phyloP scores from a whole-genome alignment of 2,888 invertebrate species.

The Perdita meconis region DNA sequence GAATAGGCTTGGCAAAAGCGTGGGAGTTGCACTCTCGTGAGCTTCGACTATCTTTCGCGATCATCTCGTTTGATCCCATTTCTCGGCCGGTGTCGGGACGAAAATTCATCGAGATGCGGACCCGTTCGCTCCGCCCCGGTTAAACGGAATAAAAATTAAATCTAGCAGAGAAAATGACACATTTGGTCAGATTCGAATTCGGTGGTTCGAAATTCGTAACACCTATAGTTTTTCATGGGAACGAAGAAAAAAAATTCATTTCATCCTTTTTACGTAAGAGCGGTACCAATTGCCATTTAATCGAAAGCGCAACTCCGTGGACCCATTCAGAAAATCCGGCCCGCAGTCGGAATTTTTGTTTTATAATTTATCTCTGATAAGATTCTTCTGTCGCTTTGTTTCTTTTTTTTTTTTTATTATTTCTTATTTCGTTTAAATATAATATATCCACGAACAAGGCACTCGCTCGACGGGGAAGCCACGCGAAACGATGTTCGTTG shows the following conservation, averaged over 20 bases:
- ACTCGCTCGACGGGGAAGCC: conserved; percentile 79
- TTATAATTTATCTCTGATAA: conserved; percentile 60
- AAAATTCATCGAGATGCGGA: neutral
- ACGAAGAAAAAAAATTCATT: conserved; percentile 9
- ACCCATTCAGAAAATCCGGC: conserved; percentile 78
- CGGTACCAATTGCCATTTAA: conserved; percentile 19
- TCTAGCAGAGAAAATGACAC: no score
- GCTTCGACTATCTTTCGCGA: conserved; percentile 21
- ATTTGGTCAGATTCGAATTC: no score
- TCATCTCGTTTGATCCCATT: conserved; percentile 11
- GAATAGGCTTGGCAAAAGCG: conserved; percentile 75
- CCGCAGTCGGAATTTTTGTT: conserved; percentile 70
- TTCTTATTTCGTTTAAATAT: conserved; percentile 72
- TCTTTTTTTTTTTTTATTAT: conserved; percentile 15
- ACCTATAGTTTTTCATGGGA: no score
- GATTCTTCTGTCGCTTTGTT: conserved; percentile 48
- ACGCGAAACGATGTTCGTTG: conserved; percentile 60
- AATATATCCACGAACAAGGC: conserved; percentile 82
- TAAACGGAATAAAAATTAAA: no score
- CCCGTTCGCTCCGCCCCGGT: no score
- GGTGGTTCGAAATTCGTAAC: no score
- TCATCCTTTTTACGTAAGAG: neutral
- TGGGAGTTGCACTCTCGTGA: conserved; percentile 74
- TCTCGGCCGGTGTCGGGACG: neutral
- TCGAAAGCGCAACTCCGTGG: conserved; percentile 76